phyloP scores from a whole-genome alignment of 2,113 vertebrate species.

The Triplophysa dalaica region DNA sequence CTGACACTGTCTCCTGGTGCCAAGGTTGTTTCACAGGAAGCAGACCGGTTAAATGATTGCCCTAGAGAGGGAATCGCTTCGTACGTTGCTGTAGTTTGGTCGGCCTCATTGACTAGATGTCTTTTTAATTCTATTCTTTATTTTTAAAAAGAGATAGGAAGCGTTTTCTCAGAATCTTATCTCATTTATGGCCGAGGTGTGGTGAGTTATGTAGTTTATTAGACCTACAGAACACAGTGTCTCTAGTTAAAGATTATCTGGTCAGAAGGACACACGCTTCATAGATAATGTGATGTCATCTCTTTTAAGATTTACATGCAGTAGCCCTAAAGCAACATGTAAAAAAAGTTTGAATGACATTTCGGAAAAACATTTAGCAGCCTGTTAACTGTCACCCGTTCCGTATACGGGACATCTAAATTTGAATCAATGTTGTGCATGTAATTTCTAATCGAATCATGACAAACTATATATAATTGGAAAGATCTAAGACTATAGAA shows the following conservation, averaged over 20 bases:
- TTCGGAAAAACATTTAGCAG: background rate
- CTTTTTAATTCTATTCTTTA: background rate
- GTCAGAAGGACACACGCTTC: background rate
- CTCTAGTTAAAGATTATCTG: background rate
- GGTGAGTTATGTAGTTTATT: background rate
- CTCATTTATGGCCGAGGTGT: constrained; percentile 1
- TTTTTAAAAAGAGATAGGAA: background rate
- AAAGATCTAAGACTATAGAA: no score
- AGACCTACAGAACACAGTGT: background rate
- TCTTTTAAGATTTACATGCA: background rate
- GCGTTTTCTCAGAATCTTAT: background rate
- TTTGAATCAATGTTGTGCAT: no score
- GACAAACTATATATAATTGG: no score
- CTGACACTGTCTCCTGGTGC: constrained; percentile 8
- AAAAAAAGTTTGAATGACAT: background rate
- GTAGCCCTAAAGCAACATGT: background rate
- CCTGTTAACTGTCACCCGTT: no score
- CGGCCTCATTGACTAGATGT: background rate
- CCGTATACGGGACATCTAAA: no score
- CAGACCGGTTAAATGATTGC: constrained; percentile 14
- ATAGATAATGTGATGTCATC: background rate
- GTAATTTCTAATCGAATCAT: no score
- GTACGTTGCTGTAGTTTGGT: constrained; percentile 8
- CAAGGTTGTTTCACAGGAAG: constrained; percentile 50
- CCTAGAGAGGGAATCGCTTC: background rate